Evolutionary conservation across 2,797 vertebrate genomes (phyloP).

Genomic region (Sebastes steindachneri): DNA sequence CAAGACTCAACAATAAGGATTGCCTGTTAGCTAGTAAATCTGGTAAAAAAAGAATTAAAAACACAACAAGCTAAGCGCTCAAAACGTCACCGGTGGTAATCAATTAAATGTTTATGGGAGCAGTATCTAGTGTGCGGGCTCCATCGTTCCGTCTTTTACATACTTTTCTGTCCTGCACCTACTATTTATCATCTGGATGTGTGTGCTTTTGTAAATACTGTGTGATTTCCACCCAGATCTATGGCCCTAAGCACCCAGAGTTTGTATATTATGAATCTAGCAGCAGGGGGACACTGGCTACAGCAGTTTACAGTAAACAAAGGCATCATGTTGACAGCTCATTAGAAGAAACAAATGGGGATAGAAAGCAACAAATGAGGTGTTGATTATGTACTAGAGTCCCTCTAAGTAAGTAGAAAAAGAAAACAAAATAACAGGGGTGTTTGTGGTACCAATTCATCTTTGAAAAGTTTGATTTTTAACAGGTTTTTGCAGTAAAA

Average conservation of each 20-base stretch:
- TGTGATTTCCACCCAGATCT: not conserved
- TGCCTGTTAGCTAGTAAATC: no score
- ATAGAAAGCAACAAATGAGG: not conserved
- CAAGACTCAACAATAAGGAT: no score
- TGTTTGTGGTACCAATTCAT: not conserved
- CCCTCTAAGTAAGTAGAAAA: not conserved
- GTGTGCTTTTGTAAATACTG: no score
- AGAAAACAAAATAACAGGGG: not conserved
- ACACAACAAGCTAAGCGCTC: no score
- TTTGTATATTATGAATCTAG: not conserved
- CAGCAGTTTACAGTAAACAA: not conserved
- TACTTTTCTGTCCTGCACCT: no score
- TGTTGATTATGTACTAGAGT: not conserved
- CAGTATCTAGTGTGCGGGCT: accelerated
- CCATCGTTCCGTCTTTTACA: no score
- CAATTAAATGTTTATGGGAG: no score
- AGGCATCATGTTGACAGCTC: not conserved
- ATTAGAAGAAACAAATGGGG: not conserved
- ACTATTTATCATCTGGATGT: no score
- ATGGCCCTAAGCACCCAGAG: not conserved
- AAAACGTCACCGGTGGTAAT: no score
- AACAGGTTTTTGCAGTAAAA: not conserved
- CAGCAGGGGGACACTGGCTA: not conserved
- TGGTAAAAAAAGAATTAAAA: no score
- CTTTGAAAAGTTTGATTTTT: not conserved